A percentile compares a stretch with the other conserved stretches of the same genome.
phyloP scores from a whole-genome alignment of 2,888 invertebrate species.

The Lithophane socia region DNA sequence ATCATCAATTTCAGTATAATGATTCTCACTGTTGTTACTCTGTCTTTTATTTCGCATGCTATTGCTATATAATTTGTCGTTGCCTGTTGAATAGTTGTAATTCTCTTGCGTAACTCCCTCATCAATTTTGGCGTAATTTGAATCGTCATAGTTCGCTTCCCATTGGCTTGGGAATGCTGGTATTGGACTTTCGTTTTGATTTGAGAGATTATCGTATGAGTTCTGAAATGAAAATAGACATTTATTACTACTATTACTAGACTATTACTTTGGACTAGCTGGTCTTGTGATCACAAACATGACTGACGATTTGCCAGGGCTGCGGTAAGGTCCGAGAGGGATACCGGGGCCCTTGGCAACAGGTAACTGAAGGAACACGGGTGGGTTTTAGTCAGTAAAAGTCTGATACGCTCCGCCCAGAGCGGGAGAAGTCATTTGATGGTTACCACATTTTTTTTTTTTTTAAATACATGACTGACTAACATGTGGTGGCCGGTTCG shows the following conservation, averaged over 20 bases:
- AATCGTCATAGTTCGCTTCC: slow-evolving; percentile 23
- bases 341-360: too few species aligned
- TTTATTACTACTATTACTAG: background rate
- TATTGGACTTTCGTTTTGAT: slow-evolving; percentile 34
- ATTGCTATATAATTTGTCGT: background rate
- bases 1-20: slow-evolving; percentile 51
- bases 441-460: too few species aligned
- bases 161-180: slow-evolving; percentile 47
- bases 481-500: background rate
- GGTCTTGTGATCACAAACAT: background rate
- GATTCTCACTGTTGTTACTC: slow-evolving; percentile 36
- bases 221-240: slow-evolving; percentile 32
- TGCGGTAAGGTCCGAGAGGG: too few species aligned
- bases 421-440: too few species aligned
- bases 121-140: slow-evolving; percentile 12
- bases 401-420: too few species aligned
- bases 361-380: too few species aligned
- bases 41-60: background rate
- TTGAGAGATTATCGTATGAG: slow-evolving; percentile 17
- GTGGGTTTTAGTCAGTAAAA: too few species aligned
- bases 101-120: slow-evolving; percentile 27
- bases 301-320: too few species aligned
- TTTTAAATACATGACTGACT: too few species aligned
- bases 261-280: background rate
- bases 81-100: background rate